Base-by-base conservation (phyloP, 30 jellyfish, hydroid and myxozoan species). In the Cassiopea xamachana region DNA sequence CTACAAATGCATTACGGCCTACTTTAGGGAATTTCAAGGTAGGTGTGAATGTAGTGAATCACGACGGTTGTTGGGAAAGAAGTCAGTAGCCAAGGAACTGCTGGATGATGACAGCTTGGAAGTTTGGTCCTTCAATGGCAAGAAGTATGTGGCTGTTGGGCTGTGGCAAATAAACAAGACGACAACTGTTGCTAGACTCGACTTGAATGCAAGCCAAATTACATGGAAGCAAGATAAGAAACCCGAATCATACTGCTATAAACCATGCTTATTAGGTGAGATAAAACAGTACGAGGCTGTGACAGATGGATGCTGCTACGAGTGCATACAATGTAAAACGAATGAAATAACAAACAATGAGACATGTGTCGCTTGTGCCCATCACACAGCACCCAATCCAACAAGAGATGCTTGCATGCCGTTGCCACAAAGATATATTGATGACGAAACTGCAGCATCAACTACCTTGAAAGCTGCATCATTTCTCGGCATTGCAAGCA, bases 221-320 rank as follows among this genome's bases (percentile, higher is more conserved):
- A 62, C 17, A 1, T 82, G 82, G 82, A 62, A 19, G 51, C 58
- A 68, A 27, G 48, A 47, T 6, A 27, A n/a, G 43, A 46, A 72
- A 10, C 93, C 97, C 13, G 44, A 17, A 51, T 73, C 97, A 9
- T 47, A 59, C 61, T 90, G 97, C 61, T 90, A 89, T 19, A 6
- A 3, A 14, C 97, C 97, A 44, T 92, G 94, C 27, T 16, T 14
- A 15, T 46, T 12, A 2, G 71, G 61, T 60, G 69, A 75, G 43
- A 59, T 75, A 3, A 10, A 43, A 16, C 18, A 46, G 7, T 39
- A n/a, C 2, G 69, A 16, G 1, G n/a, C 69, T 59, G 45, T 7
- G 8, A 15, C 5, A 7, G 18, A 27, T 18, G 1, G 2, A 45
- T 75, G 84, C 43, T 75, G 84, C 39, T 75, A 27, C 46, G 64